phyloP scores from a whole-genome alignment of 2,888 invertebrate species.

The Apomyelois bistriatella region DNA sequence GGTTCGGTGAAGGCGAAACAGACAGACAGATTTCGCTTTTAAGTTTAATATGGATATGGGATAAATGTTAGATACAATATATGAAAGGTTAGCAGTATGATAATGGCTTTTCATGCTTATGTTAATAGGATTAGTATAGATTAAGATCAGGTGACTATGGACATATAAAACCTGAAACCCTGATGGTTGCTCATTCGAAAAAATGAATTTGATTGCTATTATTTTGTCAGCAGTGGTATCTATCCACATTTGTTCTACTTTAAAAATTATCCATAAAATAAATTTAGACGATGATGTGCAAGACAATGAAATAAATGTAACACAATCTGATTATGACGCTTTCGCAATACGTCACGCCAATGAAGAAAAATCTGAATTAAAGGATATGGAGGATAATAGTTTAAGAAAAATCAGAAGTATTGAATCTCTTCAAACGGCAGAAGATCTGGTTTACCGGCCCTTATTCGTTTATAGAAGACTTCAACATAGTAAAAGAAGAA shows the following conservation, averaged over 20 bases:
- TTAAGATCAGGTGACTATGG: neutral
- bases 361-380: neutral
- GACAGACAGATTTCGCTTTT: too few relatives aligned
- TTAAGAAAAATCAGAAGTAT: neutral
- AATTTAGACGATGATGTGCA: neutral
- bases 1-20: too few relatives aligned
- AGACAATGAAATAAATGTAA: neutral
- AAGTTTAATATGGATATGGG: neutral
- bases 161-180: neutral
- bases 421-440: slow-evolving; percentile 39
- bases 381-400: neutral
- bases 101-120: neutral
- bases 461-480: slow-evolving; percentile 62
- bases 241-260: neutral
- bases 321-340: neutral
- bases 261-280: neutral
- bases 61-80: too few relatives aligned
- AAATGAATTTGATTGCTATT: neutral
- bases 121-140: slow-evolving; percentile 3
- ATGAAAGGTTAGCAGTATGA: slow-evolving; percentile 1
- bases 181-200: neutral
- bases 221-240: neutral
- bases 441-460: slow-evolving; percentile 58
- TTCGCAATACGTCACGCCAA: neutral
- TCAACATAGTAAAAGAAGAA: slow-evolving; percentile 61